Evolutionary conservation across 2,797 vertebrate genomes (phyloP), one percentile per base, ranked within the genome.

Genomic region (Lithobates pipiens): DNA sequence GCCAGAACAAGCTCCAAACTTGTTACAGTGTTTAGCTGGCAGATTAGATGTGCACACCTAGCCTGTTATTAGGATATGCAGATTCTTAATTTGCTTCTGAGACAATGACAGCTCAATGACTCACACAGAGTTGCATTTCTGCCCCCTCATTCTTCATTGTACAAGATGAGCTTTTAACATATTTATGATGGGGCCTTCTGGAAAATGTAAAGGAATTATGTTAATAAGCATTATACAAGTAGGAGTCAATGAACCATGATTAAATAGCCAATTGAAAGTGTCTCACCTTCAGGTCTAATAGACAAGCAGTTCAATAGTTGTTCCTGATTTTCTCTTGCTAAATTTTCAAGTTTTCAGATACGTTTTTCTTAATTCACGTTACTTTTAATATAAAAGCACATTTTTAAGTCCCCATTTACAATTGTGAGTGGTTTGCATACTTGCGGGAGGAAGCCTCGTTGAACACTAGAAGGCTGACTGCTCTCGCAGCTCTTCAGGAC

Each of bases 191-290:
- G 21, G 50, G 34, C 36, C 42, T 46, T 69, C n/a, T 29, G 29
- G 39, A 72, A 74, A 85, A 85, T 25, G 50, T 50, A 84, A 61
- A 10, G 57, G 36, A 84, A 76, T 70, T 71, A 61, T 71, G 50
- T 46, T 84, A 84, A 84, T 77, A 83, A 69, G 29, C 57, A 70
- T 75, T 76, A 85, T 27, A 54, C 84, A 80, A 80, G 57, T 74
- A 80, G 77, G 15, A 80, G 29, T 85, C 21, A 73, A 27, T 50
- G 76, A 85, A 71, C 34, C 82, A 57, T 42, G 75, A 77, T 54
- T 83, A 76, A 77, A 76, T 39, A 65, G 70, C 74, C 36, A 36
- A 65, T 25, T 25, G 71, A 83, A 83, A 50, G 21, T n/a, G 10
- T 18, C 72, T 75, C 34, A 70, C 44, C 42, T 18, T 18, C 34